A percentile compares a stretch with the other conserved stretches of the same genome.
Evolutionary conservation across 2,113 vertebrate species (phyloP).

Genomic region (Eudyptes chrysolophus): DNA sequence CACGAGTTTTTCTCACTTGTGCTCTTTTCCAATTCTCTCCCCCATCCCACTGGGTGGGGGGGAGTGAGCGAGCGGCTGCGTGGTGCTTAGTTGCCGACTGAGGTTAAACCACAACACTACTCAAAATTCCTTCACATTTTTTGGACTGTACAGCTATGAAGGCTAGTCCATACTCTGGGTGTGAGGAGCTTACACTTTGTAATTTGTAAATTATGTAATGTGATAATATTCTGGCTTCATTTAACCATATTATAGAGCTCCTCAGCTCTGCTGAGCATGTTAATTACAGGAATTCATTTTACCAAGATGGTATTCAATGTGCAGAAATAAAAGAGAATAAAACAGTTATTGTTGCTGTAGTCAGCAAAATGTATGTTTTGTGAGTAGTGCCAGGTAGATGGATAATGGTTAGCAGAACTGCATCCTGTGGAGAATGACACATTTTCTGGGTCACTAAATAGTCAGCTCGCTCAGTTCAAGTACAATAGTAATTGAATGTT

Average conservation of each 20-base stretch:
- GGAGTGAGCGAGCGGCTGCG: no score
- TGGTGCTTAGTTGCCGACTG: no score
- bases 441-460: conserved; percentile 38
- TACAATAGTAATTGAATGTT: conserved; percentile 5
- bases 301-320: conserved; percentile 14
- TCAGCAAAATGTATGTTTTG: conserved; percentile 25
- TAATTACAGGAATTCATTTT: conserved; percentile 69
- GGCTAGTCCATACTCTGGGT: background rate
- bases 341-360: conserved; percentile 19
- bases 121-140: background rate
- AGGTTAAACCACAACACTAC: no score
- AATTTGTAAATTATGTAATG: background rate
- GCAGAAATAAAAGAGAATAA: conserved; percentile 58
- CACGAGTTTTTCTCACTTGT: no score
- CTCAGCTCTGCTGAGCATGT: conserved; percentile 33
- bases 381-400: background rate
- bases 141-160: background rate
- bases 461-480: background rate
- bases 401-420: conserved; percentile 1
- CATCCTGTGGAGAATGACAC: background rate
- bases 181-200: background rate
- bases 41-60: no score
- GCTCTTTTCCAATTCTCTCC: no score
- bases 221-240: conserved; percentile 29
- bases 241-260: background rate